Evolutionary conservation across 2,888 invertebrate genomes (phyloP), one percentile per base, ranked within the genome.

Genomic region (Drosophila putrida): DNA sequence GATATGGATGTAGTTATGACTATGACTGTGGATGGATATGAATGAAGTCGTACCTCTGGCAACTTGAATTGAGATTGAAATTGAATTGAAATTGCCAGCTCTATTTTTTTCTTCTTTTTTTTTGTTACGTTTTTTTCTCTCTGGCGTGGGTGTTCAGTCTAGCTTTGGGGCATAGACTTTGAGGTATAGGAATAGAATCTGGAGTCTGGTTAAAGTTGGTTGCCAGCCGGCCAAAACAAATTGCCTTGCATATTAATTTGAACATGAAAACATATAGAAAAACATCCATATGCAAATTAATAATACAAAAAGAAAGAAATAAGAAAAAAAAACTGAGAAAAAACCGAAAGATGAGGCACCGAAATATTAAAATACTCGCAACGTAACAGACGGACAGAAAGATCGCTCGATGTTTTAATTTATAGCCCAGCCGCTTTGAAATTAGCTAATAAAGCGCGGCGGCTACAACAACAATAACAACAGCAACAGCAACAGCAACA

Each of bases 351-450:
- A 73, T 67, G 66, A 80, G 70, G 28, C 65, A 82, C 59, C 60
- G 60, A 60, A 63, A 70, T 62, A 73, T 57, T 47, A 60, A 61
- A 71, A 50, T 35, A 13, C 35, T 49, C 20, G 28, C 46, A 27
- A 51, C 36, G 36, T 8, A 47, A 46, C 6, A 57, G 15, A 66
- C 13, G 25, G 36, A 65, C 9, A 59, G 39, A 38, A 9, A 49
- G 36, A 59, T 13, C 58, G 75, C 59, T 72, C 71, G 78, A 88
- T 86, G 72, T 86, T 84, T 75, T 88, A 84, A 84, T 84, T 84
- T 88, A 88, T 84, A 75, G 77, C 87, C 84, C 55, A 67, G 74
- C 81, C 89, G 89, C 84, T 81, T 88, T 81, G 87, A 89, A 88
- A 83, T 88, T 88, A 88, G 82, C 78, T 82, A 80, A 79, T 79